Evolutionary conservation across 2,888 invertebrate genomes (phyloP).

Genomic region (Ophion obscuratus): DNA sequence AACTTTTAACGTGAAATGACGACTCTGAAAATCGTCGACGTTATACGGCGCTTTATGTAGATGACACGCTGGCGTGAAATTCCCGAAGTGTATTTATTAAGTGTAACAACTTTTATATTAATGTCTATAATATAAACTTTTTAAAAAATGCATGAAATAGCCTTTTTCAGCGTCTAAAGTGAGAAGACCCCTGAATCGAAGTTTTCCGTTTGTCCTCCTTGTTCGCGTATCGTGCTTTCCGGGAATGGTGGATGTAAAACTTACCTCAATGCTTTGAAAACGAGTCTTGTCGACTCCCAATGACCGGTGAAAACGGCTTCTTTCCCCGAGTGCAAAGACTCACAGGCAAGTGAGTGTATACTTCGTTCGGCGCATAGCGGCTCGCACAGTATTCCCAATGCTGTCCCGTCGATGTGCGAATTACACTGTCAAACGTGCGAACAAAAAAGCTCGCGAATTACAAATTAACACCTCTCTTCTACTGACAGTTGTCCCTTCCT

Average conservation of each 20-base stretch:
- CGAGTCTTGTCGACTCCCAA: conserved; percentile 86
- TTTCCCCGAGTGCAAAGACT: conserved; percentile 87
- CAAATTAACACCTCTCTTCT: conserved; percentile 21
- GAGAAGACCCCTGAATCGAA: no score
- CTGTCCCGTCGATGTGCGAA: conserved; percentile 85
- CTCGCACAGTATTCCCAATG: conserved; percentile 88
- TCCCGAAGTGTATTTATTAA: no score
- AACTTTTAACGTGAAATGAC: no score
- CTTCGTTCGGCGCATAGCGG: conserved; percentile 86
- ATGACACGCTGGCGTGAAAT: no score
- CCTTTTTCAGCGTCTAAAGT: no score
- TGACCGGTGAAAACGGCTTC: conserved; percentile 87
- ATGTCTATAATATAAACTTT: no score
- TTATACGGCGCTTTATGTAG: no score
- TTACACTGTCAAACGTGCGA: conserved; percentile 85
- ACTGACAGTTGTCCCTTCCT: conserved; percentile 1
- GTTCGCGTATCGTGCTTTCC: no score
- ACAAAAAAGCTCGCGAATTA: conserved; percentile 7
- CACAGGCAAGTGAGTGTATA: conserved; percentile 86
- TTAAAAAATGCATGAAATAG: no score
- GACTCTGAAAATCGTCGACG: no score
- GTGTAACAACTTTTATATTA: no score
- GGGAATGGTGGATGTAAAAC: not conserved
- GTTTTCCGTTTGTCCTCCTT: no score
- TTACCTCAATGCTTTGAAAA: conserved; percentile 86